Evolutionary conservation across 2,113 vertebrate species (phyloP).

Genomic region (Pangasianodon gigas): DNA sequence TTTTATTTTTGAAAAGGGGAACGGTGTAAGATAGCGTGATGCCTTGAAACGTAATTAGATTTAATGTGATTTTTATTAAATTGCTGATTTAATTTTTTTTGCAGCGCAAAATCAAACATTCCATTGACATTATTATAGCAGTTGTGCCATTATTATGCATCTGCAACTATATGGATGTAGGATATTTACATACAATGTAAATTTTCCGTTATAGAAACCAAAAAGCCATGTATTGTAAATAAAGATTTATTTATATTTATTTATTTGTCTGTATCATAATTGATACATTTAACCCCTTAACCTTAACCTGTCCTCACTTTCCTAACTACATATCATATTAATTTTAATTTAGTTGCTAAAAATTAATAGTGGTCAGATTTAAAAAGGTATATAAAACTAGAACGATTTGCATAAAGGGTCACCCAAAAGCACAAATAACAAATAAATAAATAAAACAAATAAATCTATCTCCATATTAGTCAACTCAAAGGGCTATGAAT

Average conservation of each 20-base stretch:
- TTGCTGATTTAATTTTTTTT: neutral
- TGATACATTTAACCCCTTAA: neutral
- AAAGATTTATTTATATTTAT: too few species aligned
- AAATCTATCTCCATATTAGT: constrained; percentile 28
- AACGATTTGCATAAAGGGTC: neutral
- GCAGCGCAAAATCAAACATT: neutral
- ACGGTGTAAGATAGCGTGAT: neutral
- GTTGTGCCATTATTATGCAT: neutral
- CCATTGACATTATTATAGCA: neutral
- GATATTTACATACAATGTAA: neutral
- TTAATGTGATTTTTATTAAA: neutral
- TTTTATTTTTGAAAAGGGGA: neutral
- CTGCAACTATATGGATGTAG: neutral
- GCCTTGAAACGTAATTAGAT: neutral
- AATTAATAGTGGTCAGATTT: neutral
- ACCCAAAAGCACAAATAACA: neutral
- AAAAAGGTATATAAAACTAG: neutral
- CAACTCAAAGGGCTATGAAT: neutral
- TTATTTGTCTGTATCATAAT: neutral
- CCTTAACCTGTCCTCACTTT: neutral
- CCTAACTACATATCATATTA: neutral
- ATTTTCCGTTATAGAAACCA: neutral
- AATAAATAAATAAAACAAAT: neutral
- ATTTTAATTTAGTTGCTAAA: neutral
- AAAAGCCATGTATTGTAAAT: neutral